These are phyloP conservation scores for Herminia tarsipennalis DNA, from an alignment of 2,888 invertebrate species.

Conservation along the genomic window DNA sequence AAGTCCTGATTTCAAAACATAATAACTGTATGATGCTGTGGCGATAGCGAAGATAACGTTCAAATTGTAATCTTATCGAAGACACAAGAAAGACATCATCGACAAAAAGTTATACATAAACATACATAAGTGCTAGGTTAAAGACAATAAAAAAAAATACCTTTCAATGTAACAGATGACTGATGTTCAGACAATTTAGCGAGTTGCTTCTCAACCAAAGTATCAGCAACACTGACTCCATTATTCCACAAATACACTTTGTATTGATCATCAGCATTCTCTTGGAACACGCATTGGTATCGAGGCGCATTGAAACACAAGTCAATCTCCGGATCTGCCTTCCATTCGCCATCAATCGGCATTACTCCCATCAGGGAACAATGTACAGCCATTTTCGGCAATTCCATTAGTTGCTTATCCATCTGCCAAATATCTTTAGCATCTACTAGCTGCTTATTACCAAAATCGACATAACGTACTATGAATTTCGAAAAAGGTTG, in stretches of 20 bases:
- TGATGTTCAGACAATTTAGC: conserved; percentile 70
- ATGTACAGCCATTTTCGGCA: conserved; percentile 89
- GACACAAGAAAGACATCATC: no score
- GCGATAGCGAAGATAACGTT: no score
- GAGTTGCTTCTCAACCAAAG: conserved; percentile 78
- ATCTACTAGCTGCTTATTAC: conserved; percentile 88
- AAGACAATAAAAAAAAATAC: conserved; percentile 36
- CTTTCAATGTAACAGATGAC: conserved; percentile 74
- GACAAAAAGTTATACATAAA: no score
- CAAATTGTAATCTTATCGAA: no score
- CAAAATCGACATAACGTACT: conserved; percentile 91
- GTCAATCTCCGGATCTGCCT: conserved; percentile 80
- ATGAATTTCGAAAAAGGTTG: conserved; percentile 86
- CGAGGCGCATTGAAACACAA: conserved; percentile 87
- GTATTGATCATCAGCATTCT: conserved; percentile 73
- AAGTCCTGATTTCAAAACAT: no score
- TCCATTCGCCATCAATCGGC: conserved; percentile 86
- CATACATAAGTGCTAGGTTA: not conserved
- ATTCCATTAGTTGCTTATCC: conserved; percentile 87
- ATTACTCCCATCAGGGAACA: conserved; percentile 88
- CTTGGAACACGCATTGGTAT: conserved; percentile 86
- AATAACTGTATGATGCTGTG: no score
- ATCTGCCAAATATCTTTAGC: conserved; percentile 89
- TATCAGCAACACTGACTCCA: conserved; percentile 77
- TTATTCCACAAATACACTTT: conserved; percentile 79